A percentile compares a stretch with the other conserved stretches of the same genome.
These are phyloP conservation scores for Anolis carolinensis DNA, from an alignment of 2,113 vertebrate genomes.

Conservation along the genomic window DNA sequence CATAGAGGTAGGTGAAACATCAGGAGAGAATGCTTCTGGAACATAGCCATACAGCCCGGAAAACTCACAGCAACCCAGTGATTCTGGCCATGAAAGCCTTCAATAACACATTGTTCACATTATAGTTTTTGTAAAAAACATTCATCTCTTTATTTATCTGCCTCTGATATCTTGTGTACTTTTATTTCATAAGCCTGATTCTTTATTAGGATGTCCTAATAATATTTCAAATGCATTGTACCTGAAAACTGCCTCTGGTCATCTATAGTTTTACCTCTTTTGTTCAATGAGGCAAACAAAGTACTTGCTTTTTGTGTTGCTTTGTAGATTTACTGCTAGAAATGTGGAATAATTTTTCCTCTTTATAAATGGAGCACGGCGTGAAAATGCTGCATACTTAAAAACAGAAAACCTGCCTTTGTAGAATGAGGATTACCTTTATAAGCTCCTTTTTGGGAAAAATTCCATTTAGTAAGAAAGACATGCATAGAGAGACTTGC, in stretches of 20 bases:
- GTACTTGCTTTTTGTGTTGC: not conserved
- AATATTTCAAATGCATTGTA: not conserved
- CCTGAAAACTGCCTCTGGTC: not conserved
- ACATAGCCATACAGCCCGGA: too few species aligned
- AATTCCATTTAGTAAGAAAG: slow-evolving; percentile 1
- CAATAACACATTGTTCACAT: too few species aligned
- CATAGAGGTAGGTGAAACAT: too few species aligned
- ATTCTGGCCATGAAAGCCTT: too few species aligned
- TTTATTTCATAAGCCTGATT: not conserved
- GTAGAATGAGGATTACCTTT: slow-evolving; percentile 11
- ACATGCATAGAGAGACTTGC: not conserved
- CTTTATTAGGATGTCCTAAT: not conserved
- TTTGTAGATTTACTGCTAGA: not conserved
- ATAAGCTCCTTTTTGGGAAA: not conserved
- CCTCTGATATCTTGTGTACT: not conserved
- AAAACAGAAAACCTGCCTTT: not conserved
- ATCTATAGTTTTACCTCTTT: not conserved
- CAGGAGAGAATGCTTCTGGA: too few species aligned
- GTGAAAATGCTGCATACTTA: not conserved
- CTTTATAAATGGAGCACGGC: not conserved
- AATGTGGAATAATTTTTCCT: not conserved
- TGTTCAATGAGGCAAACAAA: not conserved
- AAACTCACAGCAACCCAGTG: too few species aligned
- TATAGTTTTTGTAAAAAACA: not conserved
- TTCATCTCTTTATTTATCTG: not conserved